Evolutionary conservation across 2,797 vertebrate genomes (phyloP).

Genomic region (Coccyzus lansbergi): DNA sequence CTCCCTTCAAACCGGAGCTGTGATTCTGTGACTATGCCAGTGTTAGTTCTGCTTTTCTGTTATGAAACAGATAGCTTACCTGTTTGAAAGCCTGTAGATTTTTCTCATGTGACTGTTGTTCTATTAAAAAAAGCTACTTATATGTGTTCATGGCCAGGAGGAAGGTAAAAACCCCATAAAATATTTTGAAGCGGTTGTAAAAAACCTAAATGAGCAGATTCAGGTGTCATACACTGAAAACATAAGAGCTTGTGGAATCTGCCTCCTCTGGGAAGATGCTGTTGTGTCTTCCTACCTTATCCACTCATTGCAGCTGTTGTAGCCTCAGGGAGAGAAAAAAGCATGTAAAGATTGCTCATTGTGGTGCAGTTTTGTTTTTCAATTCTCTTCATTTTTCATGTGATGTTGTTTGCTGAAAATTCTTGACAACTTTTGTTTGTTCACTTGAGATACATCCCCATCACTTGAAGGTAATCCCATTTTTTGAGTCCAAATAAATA

Average conservation of each 20-base stretch:
- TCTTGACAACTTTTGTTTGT: background rate
- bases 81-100: background rate
- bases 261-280: background rate
- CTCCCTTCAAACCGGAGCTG: background rate
- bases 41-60: background rate
- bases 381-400: background rate
- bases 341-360: background rate
- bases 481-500: background rate
- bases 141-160: background rate
- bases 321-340: background rate
- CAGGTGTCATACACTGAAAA: background rate
- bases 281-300: background rate
- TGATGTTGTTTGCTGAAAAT: background rate
- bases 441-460: background rate
- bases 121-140: background rate
- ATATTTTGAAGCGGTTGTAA: background rate
- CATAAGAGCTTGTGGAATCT: background rate
- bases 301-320: slow-evolving; percentile 3
- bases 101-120: background rate
- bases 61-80: background rate
- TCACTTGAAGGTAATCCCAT: background rate
- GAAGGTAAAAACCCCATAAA: background rate
- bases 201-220: background rate
- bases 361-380: background rate
- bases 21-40: background rate